phyloP scores from a whole-genome alignment of 2,888 invertebrate species.

The Oeneis ivallda region DNA sequence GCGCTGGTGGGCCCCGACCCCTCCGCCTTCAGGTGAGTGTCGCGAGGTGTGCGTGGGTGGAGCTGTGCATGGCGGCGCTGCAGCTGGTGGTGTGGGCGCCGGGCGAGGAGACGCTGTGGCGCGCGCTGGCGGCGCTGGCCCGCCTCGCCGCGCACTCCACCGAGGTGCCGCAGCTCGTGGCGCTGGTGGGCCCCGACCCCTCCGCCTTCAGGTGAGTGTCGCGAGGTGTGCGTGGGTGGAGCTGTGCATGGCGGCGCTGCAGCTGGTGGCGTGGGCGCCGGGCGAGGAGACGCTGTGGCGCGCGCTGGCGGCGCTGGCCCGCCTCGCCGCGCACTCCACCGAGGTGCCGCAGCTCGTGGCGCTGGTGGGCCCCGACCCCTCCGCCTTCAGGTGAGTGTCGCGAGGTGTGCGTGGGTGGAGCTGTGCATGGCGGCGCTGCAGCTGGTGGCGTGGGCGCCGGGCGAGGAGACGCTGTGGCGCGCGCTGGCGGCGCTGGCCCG shows the following conservation, averaged over 20 bases:
- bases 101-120: constrained; percentile 89
- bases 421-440: constrained; percentile 95
- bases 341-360: constrained; percentile 95
- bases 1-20: constrained; percentile 96
- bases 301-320: constrained; percentile 88
- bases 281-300: constrained; percentile 90
- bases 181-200: constrained; percentile 95
- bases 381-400: constrained; percentile 86
- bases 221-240: constrained; percentile 93
- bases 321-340: constrained; percentile 88
- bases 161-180: constrained; percentile 93
- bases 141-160: constrained; percentile 88
- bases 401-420: constrained; percentile 94
- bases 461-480: constrained; percentile 90
- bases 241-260: constrained; percentile 93
- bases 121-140: constrained; percentile 89
- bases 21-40: constrained; percentile 85
- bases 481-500: constrained; percentile 89
- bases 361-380: constrained; percentile 94
- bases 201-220: constrained; percentile 86
- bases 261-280: constrained; percentile 91
- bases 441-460: constrained; percentile 90
- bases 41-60: constrained; percentile 93
- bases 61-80: constrained; percentile 93
- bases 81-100: constrained; percentile 93